Conservation (phyloP, 2,888 invertebrate genomes). For the Drosophila helvetica region DNA sequence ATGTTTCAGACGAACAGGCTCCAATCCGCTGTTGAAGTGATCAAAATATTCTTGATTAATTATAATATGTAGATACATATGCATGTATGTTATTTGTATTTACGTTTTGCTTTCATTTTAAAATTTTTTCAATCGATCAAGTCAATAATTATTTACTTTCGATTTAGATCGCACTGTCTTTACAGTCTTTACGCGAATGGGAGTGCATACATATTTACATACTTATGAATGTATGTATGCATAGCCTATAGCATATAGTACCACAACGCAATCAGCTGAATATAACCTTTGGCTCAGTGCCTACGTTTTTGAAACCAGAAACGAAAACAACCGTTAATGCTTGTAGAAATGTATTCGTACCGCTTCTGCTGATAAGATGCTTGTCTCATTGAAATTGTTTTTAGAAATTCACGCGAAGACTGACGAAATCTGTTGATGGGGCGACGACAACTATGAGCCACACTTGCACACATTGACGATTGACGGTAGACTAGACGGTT, state of each 20-base stretch:
- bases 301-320: conserved; percentile 3
- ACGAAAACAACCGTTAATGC: conserved; percentile 15
- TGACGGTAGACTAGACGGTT: neutral
- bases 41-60: too few relatives aligned
- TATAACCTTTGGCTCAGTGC: conserved; percentile 44
- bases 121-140: neutral
- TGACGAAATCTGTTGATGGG: neutral
- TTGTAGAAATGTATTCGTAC: neutral
- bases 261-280: conserved; percentile 38
- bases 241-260: conserved; percentile 6
- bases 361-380: conserved; percentile 20
- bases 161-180: neutral
- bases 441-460: conserved; percentile 20
- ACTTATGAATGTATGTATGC: too few relatives aligned
- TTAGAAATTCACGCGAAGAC: conserved; percentile 13
- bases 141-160: neutral
- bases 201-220: neutral
- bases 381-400: conserved; percentile 6
- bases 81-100: too few relatives aligned
- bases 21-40: too few relatives aligned
- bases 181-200: neutral
- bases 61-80: too few relatives aligned
- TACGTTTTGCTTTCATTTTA: neutral
- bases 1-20: too few relatives aligned
- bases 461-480: neutral